Evolutionary conservation across 2,888 invertebrate species (phyloP).

Genomic region (Diarsia brunnea): DNA sequence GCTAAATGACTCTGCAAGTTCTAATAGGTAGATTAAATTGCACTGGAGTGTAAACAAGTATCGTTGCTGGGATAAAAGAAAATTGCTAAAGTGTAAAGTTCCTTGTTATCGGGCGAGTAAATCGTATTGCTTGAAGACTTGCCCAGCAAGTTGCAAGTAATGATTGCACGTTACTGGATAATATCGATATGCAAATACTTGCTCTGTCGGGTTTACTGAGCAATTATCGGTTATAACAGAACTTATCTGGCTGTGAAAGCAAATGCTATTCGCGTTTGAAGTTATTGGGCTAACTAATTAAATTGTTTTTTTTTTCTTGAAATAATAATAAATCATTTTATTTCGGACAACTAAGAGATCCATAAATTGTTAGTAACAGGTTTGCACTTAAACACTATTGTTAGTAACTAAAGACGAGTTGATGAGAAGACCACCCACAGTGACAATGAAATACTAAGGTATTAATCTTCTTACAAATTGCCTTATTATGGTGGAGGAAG

Average conservation of each 20-base stretch:
- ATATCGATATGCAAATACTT: constrained; percentile 18
- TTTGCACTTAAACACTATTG: no score
- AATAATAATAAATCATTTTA: no score
- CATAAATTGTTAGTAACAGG: no score
- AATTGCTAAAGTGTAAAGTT: constrained; percentile 44
- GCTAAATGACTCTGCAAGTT: constrained; percentile 26
- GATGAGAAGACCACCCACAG: no score
- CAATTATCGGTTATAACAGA: constrained; percentile 7
- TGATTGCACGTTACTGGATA: constrained; percentile 12
- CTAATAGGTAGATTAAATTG: constrained; percentile 40
- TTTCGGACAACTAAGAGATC: no score
- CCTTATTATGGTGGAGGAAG: no score
- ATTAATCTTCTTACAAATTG: no score
- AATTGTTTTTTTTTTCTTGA: no score
- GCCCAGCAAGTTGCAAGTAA: constrained; percentile 6
- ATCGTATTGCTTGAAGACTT: constrained; percentile 24
- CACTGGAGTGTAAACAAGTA: constrained; percentile 45
- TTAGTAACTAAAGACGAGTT: no score
- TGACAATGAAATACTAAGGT: no score
- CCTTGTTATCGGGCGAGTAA: constrained; percentile 18
- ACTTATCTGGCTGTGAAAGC: not conserved
- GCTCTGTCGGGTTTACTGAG: not conserved
- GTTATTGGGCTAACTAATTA: not conserved
- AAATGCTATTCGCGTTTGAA: not conserved
- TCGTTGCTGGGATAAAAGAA: constrained; percentile 24